A percentile compares a stretch with the other conserved stretches of the same genome.
phyloP scores from a whole-genome alignment of 2,888 invertebrate genomes.

The Pterostichus niger region DNA sequence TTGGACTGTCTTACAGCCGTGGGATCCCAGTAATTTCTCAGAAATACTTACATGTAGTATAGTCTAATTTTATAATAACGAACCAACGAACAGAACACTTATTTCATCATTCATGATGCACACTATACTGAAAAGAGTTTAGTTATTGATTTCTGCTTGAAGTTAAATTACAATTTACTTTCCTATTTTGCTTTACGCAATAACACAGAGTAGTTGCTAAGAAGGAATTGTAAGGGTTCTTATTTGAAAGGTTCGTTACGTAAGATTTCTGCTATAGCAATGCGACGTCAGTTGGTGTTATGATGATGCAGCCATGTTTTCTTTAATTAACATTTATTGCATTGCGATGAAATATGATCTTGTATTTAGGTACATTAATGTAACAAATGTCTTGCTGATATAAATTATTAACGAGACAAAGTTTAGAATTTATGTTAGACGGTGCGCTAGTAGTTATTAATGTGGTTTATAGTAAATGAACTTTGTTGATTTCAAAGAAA shows the following conservation, averaged over 20 bases:
- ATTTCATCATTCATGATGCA: not conserved
- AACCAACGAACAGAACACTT: not conserved
- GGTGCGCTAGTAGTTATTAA: conserved; percentile 35
- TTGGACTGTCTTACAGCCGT: conserved; percentile 22
- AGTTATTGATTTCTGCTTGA: not conserved
- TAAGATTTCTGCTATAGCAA: not conserved
- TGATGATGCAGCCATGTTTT: conserved; percentile 30
- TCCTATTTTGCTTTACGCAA: too few relatives aligned
- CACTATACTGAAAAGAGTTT: too few relatives aligned
- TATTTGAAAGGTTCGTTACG: not conserved
- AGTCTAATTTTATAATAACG: not conserved
- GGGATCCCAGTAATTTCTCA: conserved; percentile 1
- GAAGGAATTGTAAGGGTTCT: not conserved
- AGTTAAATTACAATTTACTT: not conserved
- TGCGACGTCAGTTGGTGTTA: conserved; percentile 21
- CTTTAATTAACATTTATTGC: conserved; percentile 52
- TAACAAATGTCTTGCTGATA: conserved; percentile 50
- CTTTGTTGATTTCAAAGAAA: conserved; percentile 37
- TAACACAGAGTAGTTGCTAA: too few relatives aligned
- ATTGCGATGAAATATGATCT: conserved; percentile 39
- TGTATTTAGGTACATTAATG: conserved; percentile 52
- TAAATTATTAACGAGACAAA: conserved; percentile 54
- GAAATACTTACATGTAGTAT: not conserved
- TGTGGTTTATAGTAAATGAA: conserved; percentile 52
- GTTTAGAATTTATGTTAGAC: conserved; percentile 54